Conservation (phyloP, 2,888 invertebrate species). For the Chydorus sphaericus region DNA sequence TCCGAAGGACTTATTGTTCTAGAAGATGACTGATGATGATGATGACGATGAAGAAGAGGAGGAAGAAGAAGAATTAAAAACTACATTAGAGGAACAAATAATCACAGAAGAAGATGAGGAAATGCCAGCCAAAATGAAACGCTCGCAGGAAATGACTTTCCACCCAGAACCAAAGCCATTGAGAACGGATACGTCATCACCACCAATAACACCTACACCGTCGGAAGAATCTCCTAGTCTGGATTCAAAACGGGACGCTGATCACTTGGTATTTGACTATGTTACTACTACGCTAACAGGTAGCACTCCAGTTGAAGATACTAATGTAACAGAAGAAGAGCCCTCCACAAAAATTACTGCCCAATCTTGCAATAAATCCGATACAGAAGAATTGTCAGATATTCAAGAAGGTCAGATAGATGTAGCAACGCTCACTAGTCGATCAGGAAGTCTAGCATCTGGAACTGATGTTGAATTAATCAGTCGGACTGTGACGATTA, state of each 20-base stretch:
- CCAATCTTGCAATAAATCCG: neutral
- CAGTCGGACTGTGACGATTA: conserved; percentile 31
- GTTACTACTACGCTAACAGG: neutral
- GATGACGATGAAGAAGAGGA: conserved; percentile 5
- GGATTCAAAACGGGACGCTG: conserved; percentile 18
- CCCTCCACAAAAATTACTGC: neutral
- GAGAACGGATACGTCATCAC: conserved; percentile 26
- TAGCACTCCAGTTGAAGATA: neutral
- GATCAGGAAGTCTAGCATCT: conserved; percentile 9
- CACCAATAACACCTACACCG: conserved; percentile 23
- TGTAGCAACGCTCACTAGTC: conserved; percentile 10
- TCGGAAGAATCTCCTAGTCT: conserved; percentile 33
- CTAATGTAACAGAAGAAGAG: neutral
- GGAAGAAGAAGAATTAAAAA: conserved; percentile 16
- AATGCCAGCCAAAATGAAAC: conserved; percentile 51
- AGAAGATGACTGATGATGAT: conserved; percentile 17
- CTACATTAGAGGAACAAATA: neutral
- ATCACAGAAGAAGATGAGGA: conserved; percentile 22
- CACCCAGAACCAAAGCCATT: conserved; percentile 38
- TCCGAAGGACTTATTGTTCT: conserved; percentile 19
- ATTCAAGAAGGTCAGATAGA: neutral
- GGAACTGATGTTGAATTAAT: neutral
- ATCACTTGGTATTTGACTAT: conserved; percentile 5
- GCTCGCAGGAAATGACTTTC: conserved; percentile 82
- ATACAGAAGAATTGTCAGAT: neutral